These are phyloP conservation scores for Aleiodes testaceus DNA, from an alignment of 2,888 invertebrate species.

Conservation along the genomic window DNA sequence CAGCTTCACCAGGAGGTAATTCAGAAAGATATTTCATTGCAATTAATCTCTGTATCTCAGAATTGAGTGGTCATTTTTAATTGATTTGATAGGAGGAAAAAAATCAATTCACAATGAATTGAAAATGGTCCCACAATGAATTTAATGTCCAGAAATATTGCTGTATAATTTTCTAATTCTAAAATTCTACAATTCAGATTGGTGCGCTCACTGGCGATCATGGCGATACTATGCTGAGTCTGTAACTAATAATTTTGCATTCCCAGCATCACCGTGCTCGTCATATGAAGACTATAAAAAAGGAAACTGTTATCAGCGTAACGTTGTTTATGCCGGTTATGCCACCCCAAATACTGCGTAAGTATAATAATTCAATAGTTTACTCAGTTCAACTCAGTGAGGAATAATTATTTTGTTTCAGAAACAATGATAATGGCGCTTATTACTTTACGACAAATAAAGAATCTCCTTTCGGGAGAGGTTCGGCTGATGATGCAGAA, in stretches of 20 bases:
- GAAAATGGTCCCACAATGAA: no score
- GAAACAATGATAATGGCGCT: conserved; percentile 37
- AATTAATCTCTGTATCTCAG: background rate
- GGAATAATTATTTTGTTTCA: conserved; percentile 37
- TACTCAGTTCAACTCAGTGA: background rate
- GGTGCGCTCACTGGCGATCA: conserved; percentile 55
- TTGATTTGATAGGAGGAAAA: no score
- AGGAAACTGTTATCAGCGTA: conserved; percentile 42
- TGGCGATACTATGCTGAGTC: conserved; percentile 56
- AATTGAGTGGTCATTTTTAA: no score
- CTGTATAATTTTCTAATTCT: background rate
- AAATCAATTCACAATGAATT: no score
- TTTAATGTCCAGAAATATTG: no score
- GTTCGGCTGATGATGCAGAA: no score
- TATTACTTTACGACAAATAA: conserved; percentile 50
- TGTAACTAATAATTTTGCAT: conserved; percentile 49
- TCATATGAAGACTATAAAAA: conserved; percentile 44
- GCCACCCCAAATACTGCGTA: conserved; percentile 52
- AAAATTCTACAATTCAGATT: conserved; percentile 43
- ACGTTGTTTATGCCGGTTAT: conserved; percentile 56
- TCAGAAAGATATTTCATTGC: conserved; percentile 25
- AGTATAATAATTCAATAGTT: conserved; percentile 37
- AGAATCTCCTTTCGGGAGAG: conserved; percentile 43
- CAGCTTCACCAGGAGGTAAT: conserved; percentile 45
- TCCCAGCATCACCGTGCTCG: conserved; percentile 50